Conservation (phyloP, 1,140 invertebrate species). For the Cheumatopsyche charites region DNA sequence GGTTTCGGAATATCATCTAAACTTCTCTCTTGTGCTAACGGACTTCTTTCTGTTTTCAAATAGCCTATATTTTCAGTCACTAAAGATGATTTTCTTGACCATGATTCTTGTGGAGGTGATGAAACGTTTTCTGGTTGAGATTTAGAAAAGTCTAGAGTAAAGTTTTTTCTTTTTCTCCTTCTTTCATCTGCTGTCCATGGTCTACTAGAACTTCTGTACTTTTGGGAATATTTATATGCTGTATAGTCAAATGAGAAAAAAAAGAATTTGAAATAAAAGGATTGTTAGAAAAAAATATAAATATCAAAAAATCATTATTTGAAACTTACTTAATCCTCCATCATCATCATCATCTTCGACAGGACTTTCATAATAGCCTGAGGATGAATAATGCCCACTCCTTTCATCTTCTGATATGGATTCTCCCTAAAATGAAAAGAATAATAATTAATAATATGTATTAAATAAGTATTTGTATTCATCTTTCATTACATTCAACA, state of each 20-base stretch:
- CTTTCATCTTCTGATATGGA: slow-evolving; percentile 71
- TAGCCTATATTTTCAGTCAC: slow-evolving; percentile 44
- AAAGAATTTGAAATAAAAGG: background rate
- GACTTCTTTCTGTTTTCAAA: slow-evolving; percentile 43
- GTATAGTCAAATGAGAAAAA: background rate
- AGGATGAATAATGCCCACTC: slow-evolving; percentile 75
- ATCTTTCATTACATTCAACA: too few species aligned
- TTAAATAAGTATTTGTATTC: too few species aligned
- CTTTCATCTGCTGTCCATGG: slow-evolving; percentile 71
- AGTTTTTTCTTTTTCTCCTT: slow-evolving; percentile 68
- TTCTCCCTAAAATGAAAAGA: slow-evolving; percentile 50
- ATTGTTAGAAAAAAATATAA: slow-evolving; percentile 4
- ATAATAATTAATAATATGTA: background rate
- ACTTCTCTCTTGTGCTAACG: slow-evolving; percentile 37
- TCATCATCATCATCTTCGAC: slow-evolving; percentile 67
- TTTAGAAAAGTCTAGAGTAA: slow-evolving; percentile 71
- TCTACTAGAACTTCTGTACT: slow-evolving; percentile 57
- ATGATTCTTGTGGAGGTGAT: slow-evolving; percentile 60
- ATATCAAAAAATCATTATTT: too few species aligned
- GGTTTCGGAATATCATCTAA: slow-evolving; percentile 35
- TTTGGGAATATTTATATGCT: slow-evolving; percentile 61
- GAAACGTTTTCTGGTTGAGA: slow-evolving; percentile 56
- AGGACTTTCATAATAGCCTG: slow-evolving; percentile 80
- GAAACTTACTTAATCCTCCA: slow-evolving; percentile 60
- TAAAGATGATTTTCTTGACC: slow-evolving; percentile 52